These are phyloP conservation scores for Sclerurus mexicanus DNA, from an alignment of 2,113 vertebrate genomes.

Conservation along the genomic window DNA sequence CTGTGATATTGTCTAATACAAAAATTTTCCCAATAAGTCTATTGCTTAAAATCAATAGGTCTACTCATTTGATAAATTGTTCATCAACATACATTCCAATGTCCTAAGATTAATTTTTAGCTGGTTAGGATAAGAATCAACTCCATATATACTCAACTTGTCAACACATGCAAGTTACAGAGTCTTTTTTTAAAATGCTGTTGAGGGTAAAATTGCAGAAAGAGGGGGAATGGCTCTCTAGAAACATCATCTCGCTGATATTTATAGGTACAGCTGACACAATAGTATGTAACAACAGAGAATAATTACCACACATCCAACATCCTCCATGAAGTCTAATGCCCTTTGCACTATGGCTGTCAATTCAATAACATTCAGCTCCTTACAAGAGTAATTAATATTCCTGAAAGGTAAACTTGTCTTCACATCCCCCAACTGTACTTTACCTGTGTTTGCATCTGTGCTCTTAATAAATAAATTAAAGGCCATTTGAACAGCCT, in stretches of 20 bases:
- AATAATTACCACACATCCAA: neutral
- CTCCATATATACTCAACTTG: neutral
- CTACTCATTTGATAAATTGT: neutral
- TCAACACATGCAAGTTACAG: neutral
- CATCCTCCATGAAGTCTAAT: neutral
- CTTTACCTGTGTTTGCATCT: neutral
- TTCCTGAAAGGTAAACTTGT: neutral
- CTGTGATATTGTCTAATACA: neutral
- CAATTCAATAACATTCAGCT: neutral
- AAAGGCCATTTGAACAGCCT: fast-evolving
- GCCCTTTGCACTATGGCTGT: neutral
- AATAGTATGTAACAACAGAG: neutral
- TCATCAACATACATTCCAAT: neutral
- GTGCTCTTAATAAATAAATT: neutral
- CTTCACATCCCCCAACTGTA: neutral
- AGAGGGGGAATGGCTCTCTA: neutral
- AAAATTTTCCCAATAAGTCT: neutral
- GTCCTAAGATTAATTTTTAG: neutral
- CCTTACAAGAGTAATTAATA: neutral
- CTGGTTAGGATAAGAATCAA: neutral
- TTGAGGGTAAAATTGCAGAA: neutral
- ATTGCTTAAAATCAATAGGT: neutral
- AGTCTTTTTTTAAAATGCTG: neutral
- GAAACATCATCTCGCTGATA: neutral
- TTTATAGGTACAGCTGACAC: neutral